Conservation (phyloP, 1,140 invertebrate genomes). For the Drosophila ficusphila region DNA sequence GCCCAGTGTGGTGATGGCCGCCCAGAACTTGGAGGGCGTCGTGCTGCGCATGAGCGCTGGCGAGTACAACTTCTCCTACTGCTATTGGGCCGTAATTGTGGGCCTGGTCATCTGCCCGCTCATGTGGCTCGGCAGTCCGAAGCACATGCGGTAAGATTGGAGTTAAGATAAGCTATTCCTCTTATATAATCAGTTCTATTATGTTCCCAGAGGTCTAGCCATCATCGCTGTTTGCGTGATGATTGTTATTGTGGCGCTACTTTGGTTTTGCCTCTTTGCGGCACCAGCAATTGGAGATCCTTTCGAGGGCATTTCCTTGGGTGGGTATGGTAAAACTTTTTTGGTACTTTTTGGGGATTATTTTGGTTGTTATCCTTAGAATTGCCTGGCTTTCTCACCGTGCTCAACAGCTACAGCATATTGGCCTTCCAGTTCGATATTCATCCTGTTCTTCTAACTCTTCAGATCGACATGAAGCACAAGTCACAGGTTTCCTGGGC, state of each 20-base stretch:
- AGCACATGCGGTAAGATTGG: conserved; percentile 90
- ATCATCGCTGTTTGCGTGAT: conserved; percentile 86
- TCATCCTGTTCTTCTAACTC: conserved; percentile 90
- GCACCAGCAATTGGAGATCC: conserved; percentile 62
- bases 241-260: conserved; percentile 85
- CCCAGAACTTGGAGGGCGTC: conserved; percentile 90
- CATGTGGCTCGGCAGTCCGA: conserved; percentile 93
- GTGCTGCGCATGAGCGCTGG: conserved; percentile 87
- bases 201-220: conserved; percentile 85
- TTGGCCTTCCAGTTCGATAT: conserved; percentile 91
- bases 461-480: conserved; percentile 91
- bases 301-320: conserved; percentile 70
- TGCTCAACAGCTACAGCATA: conserved; percentile 86
- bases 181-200: not conserved
- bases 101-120: conserved; percentile 89
- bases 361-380: conserved; percentile 25
- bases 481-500: conserved; percentile 88
- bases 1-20: conserved; percentile 91
- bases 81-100: conserved; percentile 90
- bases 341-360: not conserved
- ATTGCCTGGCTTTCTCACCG: conserved; percentile 83
- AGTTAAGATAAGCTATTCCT: not conserved
- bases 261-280: conserved; percentile 84
- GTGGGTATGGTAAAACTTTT: conserved; percentile 25
- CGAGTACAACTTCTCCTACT: conserved; percentile 88